Evolutionary conservation across 2,888 invertebrate species (phyloP).

Genomic region (Dicroscelio sp.): DNA sequence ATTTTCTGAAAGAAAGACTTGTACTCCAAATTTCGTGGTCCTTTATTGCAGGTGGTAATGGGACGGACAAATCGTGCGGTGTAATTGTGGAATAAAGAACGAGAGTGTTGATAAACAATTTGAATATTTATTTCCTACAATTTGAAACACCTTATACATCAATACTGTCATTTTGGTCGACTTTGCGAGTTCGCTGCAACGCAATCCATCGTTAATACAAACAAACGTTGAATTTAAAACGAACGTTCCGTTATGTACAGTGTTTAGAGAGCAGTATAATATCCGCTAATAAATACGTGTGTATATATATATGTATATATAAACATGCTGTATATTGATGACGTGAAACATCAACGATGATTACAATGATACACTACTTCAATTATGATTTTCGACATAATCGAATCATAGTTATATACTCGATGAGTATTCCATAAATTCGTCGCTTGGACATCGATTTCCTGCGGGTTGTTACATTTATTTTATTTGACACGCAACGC

Average conservation of each 20-base stretch:
- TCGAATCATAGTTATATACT: slow-evolving; percentile 57
- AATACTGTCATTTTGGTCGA: slow-evolving; percentile 80
- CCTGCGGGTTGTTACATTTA: slow-evolving; percentile 27
- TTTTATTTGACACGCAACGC: slow-evolving; percentile 16
- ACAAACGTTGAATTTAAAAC: slow-evolving; percentile 50
- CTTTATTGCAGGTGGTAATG: too few species aligned
- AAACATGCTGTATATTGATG: slow-evolving; percentile 75
- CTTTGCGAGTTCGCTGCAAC: slow-evolving; percentile 41
- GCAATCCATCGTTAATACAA: slow-evolving; percentile 53
- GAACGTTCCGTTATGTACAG: slow-evolving; percentile 70
- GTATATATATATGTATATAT: slow-evolving; percentile 54
- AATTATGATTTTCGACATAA: slow-evolving; percentile 59
- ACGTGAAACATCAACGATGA: slow-evolving; percentile 75
- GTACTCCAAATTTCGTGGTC: too few species aligned
- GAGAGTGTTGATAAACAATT: slow-evolving; percentile 66
- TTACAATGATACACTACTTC: slow-evolving; percentile 70
- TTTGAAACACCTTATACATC: slow-evolving; percentile 78
- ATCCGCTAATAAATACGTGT: slow-evolving; percentile 72
- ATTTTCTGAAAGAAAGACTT: too few species aligned
- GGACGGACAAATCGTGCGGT: neutral
- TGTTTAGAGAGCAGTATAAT: slow-evolving; percentile 75
- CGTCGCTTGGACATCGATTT: slow-evolving; percentile 35
- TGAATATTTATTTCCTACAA: slow-evolving; percentile 75
- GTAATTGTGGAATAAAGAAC: neutral
- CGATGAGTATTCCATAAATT: slow-evolving; percentile 66